Evolutionary conservation across 2,113 vertebrate species (phyloP).

Genomic region (Sceloporus tristichus): DNA sequence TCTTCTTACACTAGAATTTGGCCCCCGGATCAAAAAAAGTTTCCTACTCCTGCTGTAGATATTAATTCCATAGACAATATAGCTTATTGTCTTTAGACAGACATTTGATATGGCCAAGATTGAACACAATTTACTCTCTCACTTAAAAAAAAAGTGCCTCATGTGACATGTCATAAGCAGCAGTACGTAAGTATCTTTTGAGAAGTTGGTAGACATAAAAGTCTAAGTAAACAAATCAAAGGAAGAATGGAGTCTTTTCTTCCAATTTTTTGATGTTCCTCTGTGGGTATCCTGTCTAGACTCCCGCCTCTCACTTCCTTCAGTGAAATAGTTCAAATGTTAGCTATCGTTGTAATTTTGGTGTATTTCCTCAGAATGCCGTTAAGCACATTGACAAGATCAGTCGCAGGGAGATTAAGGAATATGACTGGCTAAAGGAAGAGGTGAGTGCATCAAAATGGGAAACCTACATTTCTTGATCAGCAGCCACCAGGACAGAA

Average conservation of each 20-base stretch:
- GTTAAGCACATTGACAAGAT: slow-evolving; percentile 73
- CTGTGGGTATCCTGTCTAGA: background rate
- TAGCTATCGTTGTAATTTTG: too few relatives aligned
- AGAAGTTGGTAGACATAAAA: background rate
- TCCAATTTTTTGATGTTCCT: background rate
- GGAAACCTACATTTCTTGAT: background rate
- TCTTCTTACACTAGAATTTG: background rate
- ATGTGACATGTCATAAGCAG: background rate
- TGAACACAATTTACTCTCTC: background rate
- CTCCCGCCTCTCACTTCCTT: background rate
- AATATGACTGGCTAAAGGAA: slow-evolving; percentile 83
- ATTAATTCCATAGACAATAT: background rate
- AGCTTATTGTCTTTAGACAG: background rate
- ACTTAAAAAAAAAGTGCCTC: background rate
- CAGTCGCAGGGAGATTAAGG: slow-evolving; percentile 76
- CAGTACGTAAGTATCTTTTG: background rate
- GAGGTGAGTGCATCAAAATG: slow-evolving; percentile 73
- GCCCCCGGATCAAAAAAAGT: background rate
- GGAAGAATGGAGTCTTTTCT: background rate
- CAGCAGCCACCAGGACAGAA: background rate
- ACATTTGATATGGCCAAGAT: background rate
- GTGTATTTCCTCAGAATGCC: slow-evolving; percentile 77
- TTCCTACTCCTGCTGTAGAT: background rate
- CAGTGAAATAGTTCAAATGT: background rate
- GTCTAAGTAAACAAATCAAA: background rate